Base-by-base conservation (phyloP, 2,888 invertebrate genomes). In the Mesorhabditis spiculigera region DNA sequence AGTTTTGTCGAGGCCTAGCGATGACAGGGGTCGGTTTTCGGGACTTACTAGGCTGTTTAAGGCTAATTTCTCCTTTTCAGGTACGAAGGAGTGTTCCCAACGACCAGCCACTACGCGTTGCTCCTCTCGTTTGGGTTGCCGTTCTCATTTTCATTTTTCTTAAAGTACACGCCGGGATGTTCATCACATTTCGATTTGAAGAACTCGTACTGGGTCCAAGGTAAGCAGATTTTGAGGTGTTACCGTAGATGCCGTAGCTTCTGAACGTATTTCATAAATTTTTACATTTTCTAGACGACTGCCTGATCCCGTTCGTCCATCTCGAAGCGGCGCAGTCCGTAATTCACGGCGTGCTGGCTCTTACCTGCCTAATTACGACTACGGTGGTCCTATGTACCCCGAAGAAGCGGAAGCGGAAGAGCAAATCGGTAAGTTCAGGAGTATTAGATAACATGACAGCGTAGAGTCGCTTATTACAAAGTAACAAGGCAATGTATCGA, bases 111-210 rank as follows among this genome's bases (percentile, higher is more conserved):
- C 58, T 50, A 50, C 58, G n/a, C 58, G n/a, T 13, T 50, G 8
- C 58, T n/a, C 58, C 72, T 82, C 3, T 78, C 81, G 5, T 77
- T 74, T 5, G 82, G 82, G 41, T 74, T 82, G 16, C 82, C 82
- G 10, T 79, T 79, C 66, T 79, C 79, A 4, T 79, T 79, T 63
- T 81, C 81, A 50, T 82, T 82, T 68, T 82, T 81, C 69, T 73
- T 82, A 41, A 69, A 78, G 43, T 78, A 78, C 70, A 82, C 82
- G 4, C 82, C 82, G 4, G 68, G 71, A 6, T 82, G 82, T 68
- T 73, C 71, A 43, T 71, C 79, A 4, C 76, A 81, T 45, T 82
- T 82, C 70, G 81, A 82, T 70, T 69, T 82, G 70, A 79, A 77
- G 41, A 50, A 74, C 68, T 73, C 68, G 4, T 65, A 68, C 13